Evolutionary conservation across 2,797 vertebrate genomes (phyloP).

Genomic region (Emydoidea blandingii): DNA sequence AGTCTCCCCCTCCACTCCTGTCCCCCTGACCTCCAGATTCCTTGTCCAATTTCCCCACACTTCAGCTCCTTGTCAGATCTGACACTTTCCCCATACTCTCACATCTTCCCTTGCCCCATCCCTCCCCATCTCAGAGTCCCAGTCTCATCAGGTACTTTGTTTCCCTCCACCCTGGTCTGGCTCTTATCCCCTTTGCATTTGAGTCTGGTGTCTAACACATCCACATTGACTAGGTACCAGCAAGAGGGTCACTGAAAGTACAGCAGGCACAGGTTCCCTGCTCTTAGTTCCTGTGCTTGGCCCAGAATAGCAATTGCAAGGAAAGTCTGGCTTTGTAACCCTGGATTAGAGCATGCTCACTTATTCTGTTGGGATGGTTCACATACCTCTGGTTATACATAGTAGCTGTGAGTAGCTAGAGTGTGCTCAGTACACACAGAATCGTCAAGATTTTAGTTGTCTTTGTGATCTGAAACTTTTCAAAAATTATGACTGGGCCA

Average conservation of each 20-base stretch:
- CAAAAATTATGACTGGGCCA: background rate
- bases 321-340: background rate
- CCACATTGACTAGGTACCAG: background rate
- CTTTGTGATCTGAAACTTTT: background rate
- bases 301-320: background rate
- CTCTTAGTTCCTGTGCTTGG: background rate
- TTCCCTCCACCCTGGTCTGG: background rate
- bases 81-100: background rate
- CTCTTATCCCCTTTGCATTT: background rate
- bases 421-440: background rate
- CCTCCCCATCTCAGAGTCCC: background rate
- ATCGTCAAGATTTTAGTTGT: background rate
- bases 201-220: background rate
- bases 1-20: background rate
- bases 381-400: background rate
- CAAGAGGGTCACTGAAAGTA: background rate
- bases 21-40: no score
- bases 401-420: background rate
- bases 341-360: background rate
- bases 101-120: background rate
- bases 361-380: background rate
- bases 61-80: background rate
- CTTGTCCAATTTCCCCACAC: background rate
- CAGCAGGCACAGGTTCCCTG: background rate
- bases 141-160: background rate